Conservation (phyloP, 1,140 invertebrate species). For the Danaus melanippus region DNA sequence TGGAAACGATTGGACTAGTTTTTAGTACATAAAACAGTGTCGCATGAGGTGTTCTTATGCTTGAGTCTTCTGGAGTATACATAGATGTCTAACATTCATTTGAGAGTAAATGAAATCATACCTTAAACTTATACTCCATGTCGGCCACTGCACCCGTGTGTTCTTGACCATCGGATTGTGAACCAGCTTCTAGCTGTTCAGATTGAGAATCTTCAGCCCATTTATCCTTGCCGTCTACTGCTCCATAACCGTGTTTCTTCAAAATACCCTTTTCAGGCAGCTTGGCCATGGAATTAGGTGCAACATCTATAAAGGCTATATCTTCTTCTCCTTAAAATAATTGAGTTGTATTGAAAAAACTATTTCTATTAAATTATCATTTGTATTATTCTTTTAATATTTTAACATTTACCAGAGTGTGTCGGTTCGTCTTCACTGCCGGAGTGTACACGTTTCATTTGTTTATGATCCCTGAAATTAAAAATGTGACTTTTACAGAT, state of each 20-base stretch:
- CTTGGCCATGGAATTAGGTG: constrained; percentile 82
- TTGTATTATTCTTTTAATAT: no score
- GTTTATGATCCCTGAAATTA: constrained; percentile 83
- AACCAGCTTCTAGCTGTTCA: constrained; percentile 80
- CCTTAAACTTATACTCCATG: constrained; percentile 78
- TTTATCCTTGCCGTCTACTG: constrained; percentile 79
- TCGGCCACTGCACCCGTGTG: constrained; percentile 77
- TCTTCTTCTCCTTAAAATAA: constrained; percentile 80
- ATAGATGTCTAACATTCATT: no score
- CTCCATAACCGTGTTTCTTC: constrained; percentile 88
- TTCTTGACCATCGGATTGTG: constrained; percentile 77
- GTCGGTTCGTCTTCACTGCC: constrained; percentile 82
- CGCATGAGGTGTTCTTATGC: no score
- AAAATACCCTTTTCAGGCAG: constrained; percentile 91
- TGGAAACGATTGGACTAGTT: constrained; percentile 69
- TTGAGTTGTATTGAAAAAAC: not conserved
- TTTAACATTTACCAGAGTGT: constrained; percentile 75
- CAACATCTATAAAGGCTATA: constrained; percentile 87
- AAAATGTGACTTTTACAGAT: constrained; percentile 12
- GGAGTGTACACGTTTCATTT: constrained; percentile 81
- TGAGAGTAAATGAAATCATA: constrained; percentile 16
- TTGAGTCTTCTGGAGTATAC: no score
- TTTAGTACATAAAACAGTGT: no score
- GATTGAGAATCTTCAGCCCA: constrained; percentile 81
- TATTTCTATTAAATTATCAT: no score